phyloP scores from a whole-genome alignment of 2,888 invertebrate species.

The Diaprepes abbreviatus region DNA sequence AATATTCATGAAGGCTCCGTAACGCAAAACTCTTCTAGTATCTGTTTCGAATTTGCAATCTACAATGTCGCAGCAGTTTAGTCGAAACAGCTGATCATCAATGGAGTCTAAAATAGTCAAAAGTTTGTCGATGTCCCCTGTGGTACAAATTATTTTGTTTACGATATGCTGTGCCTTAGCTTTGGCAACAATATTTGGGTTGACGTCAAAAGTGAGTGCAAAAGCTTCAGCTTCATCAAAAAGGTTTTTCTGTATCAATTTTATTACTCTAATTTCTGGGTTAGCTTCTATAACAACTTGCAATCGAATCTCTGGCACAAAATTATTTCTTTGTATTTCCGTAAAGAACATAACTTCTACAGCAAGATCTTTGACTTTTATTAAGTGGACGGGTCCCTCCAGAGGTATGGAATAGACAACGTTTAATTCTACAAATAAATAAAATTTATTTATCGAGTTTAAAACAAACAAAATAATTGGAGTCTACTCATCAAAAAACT shows the following conservation, averaged over 20 bases:
- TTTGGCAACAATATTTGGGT: constrained; percentile 63
- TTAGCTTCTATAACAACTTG: constrained; percentile 66
- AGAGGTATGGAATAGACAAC: constrained; percentile 57
- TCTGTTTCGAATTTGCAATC: constrained; percentile 45
- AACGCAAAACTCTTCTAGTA: constrained; percentile 55
- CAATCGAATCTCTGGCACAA: constrained; percentile 57
- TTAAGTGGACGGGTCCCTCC: constrained; percentile 53
- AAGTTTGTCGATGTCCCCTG: constrained; percentile 63
- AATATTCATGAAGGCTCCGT: constrained; percentile 51
- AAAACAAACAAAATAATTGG: no score
- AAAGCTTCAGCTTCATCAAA: constrained; percentile 69
- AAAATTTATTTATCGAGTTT: constrained; percentile 13
- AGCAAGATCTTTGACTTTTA: constrained; percentile 54
- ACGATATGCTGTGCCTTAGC: constrained; percentile 66
- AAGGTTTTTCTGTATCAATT: constrained; percentile 66
- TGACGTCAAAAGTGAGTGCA: constrained; percentile 62
- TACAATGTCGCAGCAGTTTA: constrained; percentile 64
- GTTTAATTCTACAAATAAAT: constrained; percentile 51
- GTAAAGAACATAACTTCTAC: constrained; percentile 60
- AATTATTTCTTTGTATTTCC: constrained; percentile 50
- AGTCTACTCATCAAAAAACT: no score
- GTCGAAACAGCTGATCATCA: constrained; percentile 66
- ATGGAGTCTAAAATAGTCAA: constrained; percentile 66
- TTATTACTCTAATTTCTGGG: constrained; percentile 67
- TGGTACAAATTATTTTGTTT: constrained; percentile 56